These are phyloP conservation scores for Nibea albiflora DNA, from an alignment of 2,113 vertebrate genomes.

Conservation along the genomic window DNA sequence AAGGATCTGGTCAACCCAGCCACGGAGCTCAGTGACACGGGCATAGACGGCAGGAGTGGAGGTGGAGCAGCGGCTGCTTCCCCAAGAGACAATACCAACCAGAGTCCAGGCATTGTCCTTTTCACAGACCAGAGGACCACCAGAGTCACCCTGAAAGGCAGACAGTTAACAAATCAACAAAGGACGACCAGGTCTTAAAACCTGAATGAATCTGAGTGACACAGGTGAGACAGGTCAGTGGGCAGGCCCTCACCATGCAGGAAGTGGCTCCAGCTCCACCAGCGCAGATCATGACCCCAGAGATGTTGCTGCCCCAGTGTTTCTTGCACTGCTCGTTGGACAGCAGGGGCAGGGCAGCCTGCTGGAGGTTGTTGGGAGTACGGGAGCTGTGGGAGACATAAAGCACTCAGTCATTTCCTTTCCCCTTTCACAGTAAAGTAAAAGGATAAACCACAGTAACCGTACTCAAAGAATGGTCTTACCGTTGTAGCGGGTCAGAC, in stretches of 20 bases:
- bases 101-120: conserved; percentile 78
- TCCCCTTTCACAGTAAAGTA: neutral
- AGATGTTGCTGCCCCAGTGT: conserved; percentile 78
- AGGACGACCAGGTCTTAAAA: neutral
- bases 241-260: conserved; percentile 68
- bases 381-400: conserved; percentile 56
- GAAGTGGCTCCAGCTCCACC: conserved; percentile 72
- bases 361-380: conserved; percentile 81
- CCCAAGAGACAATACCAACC: conserved; percentile 85
- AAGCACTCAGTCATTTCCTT: neutral
- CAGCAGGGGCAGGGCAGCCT: conserved; percentile 77
- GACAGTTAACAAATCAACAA: fast-evolving
- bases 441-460: neutral
- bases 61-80: conserved; percentile 81
- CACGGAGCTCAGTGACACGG: conserved; percentile 80
- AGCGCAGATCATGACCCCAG: conserved; percentile 75
- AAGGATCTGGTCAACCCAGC: conserved; percentile 83
- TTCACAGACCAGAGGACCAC: conserved; percentile 83
- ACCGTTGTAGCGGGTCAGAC: conserved; percentile 78
- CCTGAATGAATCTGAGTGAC: fast-evolving
- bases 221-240: neutral
- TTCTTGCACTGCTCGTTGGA: conserved; percentile 65
- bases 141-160: conserved; percentile 79
- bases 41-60: conserved; percentile 81
- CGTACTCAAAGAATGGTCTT: conserved; percentile 4